Base-by-base conservation (phyloP, 2,113 vertebrate genomes). In the Turnix velox region DNA sequence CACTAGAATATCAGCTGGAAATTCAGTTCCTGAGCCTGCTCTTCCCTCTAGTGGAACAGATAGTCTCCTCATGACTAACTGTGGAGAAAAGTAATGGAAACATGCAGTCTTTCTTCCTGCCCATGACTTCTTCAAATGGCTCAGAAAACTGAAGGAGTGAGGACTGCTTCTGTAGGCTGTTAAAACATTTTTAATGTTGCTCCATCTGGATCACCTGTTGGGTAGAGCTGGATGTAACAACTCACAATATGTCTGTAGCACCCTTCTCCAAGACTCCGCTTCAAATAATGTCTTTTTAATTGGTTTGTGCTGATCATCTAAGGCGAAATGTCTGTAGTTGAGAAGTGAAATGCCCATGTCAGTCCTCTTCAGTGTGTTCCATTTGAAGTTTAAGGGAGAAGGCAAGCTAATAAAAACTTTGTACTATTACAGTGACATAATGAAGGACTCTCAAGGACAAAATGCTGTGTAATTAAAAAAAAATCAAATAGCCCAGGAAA, bases 1-100 rank as follows among this genome's bases (percentile, higher is more conserved):
- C 45, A 75, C 28, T 87, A 54, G 37, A 85, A 27, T 10, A 20
- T 4, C 52, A 33, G 25, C 8, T 71, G 35, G 43, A 89, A 84
- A 84, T 40, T 84, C 87, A 72, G 81, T 93, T 95, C 55, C 71
- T 94, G 51, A 93, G 82, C 63, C 92, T 94, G 85, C 39, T 96
- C 58, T 90, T 93, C 96, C 92, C 85, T 95, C 93, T 96, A 93
- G 93, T 95, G 90, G 84, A 96, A 85, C 49, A 79, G 49, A 79
- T 35, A 73, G 17, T 89, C 25, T 92, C 87, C 54, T 90, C 16
- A 6, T 17, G 45, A 90, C 46, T 66, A 69, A 31, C 67, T 88
- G 42, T 77, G 35, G 55, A 39, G 18, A 77, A 86, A 62, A 80
- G 3, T 20, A 52, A 28, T 58, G 27, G 71, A 83, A 94, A 82